Evolutionary conservation across 2,888 invertebrate species (phyloP), one percentile per base, ranked within the genome.

Genomic region (Lathronympha strigana): DNA sequence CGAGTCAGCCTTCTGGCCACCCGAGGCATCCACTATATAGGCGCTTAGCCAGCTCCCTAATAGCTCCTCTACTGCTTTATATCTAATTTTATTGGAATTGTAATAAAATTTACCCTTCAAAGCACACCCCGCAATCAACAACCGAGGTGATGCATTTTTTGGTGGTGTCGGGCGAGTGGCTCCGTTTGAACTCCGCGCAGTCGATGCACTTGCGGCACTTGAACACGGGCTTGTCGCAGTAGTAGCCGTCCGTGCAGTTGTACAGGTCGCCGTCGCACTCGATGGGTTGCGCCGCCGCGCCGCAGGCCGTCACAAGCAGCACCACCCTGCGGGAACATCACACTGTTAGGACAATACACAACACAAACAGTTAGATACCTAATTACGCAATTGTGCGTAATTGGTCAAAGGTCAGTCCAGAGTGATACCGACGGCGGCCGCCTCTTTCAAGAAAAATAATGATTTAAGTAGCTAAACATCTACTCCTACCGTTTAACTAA

Each of bases 121-220:
- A 69, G 68, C 89, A 89, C 0, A 73, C 63, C 36, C 89, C 89
- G 68, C 89, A 89, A 1, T 83, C 76, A 1, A 73, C 61, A 1
- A 87, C 78, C 0, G 85, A 83, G 43, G 75, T 81, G 63, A 86
- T 78, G 67, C 89, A 88, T 0, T 60, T 4, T 0, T 69, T 67
- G 1, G 67, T 33, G 0, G 69, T 54, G 47, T 47, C 47, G 2
- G 45, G 23, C 0, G 79, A 78, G 1, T 79, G 73, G n/a, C 81
- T 76, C 6, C 88, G 77, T 47, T 82, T 81, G 19, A 83, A 74
- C 45, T 80, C 76, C 33, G 80, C 72, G 68, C 89, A 90, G 17
- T 72, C 67, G 19, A 87, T 73, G 64, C 89, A 90, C 45, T 78
- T 69, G 21, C 70, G 75, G 69, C 89, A 89, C 9, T 69, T 62